Conservation (phyloP, 2,888 invertebrate species). For the Nymphalis c-album region DNA sequence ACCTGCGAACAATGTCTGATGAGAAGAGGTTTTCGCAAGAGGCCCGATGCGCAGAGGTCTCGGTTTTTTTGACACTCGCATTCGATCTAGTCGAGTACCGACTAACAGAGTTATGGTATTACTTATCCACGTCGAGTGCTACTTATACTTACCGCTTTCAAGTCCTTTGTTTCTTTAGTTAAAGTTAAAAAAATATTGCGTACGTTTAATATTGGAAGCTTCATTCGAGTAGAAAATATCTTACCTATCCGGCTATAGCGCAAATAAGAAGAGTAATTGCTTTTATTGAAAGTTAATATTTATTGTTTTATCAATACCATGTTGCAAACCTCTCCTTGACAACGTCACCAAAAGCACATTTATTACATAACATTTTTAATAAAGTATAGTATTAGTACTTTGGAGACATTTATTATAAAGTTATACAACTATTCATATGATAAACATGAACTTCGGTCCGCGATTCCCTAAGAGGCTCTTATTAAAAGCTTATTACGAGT, state of each 20-base stretch:
- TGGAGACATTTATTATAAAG: too few relatives aligned
- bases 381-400: too few relatives aligned
- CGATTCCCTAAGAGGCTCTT: too few relatives aligned
- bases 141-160: constrained; percentile 8
- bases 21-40: constrained; percentile 53
- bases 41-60: constrained; percentile 41
- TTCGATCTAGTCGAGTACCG: constrained; percentile 41
- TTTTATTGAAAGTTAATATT: too few relatives aligned
- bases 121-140: constrained; percentile 23
- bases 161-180: constrained; percentile 6
- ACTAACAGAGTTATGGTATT: constrained; percentile 38
- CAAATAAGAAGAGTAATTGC: too few relatives aligned
- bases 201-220: neutral
- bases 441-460: too few relatives aligned
- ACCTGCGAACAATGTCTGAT: constrained; percentile 53
- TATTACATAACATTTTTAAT: too few relatives aligned
- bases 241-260: neutral
- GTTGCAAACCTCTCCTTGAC: too few relatives aligned
- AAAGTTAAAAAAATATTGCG: constrained; percentile 3
- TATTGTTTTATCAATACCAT: too few relatives aligned
- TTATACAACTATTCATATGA: too few relatives aligned
- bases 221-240: neutral
- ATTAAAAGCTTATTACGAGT: too few relatives aligned
- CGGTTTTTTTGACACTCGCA: constrained; percentile 45
- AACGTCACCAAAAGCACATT: too few relatives aligned